Evolutionary conservation across 2,797 vertebrate species (phyloP), one percentile per base, ranked within the genome.

Genomic region (Muscicapa striata): DNA sequence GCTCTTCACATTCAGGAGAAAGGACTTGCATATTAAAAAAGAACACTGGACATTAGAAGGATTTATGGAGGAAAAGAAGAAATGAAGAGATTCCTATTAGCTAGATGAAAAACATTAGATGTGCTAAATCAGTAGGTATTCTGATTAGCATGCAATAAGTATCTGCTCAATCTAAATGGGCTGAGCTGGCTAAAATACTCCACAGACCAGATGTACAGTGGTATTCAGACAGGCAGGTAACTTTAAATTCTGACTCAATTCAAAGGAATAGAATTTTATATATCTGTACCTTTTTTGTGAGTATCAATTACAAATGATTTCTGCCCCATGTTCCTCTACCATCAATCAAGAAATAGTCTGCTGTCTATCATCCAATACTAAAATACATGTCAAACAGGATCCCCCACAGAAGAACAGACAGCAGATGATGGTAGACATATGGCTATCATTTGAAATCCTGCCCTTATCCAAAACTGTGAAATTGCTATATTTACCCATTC

Each of bases 1-100:
- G 32, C 45, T 91, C 21, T 93, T 94, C 52, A 91, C 82, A 87
- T 93, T 69, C 74, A 92, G 62, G 48, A 96, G 91, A 92, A 48
- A 80, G 32, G 34, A 70, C 40, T 58, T 80, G 78, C 61, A 87
- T 89, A 87, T 80, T 92, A 75, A 80, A 80, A 94, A 90, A 61
- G 74, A 93, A 41, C 43, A 85, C 22, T 83, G 82, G 83, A 89
- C 93, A 41, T 72, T 66, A 85, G 27, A n/a, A 77, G 40, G 69
- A 81, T 78, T 92, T 32, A 23, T 54, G 77, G 82, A 73, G 55
- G 29, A 46, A 90, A 89, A 76, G 57, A 94, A 70, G n/a, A 84
- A 81, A 55, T 63, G 27, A 92, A 73, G 59, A 84, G 70, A 57
- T 86, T 91, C 74, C 67, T 86, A 43, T 79, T 87, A 91, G 41